Evolutionary conservation across 2,113 vertebrate species (phyloP).

Genomic region (Cavia aperea): DNA sequence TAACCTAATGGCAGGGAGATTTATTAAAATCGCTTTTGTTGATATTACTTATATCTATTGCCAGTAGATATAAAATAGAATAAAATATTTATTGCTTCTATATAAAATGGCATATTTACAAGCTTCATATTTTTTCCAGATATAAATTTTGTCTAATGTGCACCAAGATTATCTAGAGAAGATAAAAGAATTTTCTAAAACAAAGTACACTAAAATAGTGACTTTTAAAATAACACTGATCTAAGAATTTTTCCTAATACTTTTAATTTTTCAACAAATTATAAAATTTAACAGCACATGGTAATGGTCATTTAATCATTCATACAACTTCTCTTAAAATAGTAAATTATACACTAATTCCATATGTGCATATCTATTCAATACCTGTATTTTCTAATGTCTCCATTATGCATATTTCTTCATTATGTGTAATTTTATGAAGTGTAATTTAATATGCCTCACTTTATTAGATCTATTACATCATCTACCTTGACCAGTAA

Average conservation of each 20-base stretch:
- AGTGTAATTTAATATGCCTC: neutral
- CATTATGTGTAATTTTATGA: neutral
- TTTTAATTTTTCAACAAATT: neutral
- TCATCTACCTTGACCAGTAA: neutral
- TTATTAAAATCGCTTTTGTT: conserved; percentile 30
- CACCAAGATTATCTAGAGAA: neutral
- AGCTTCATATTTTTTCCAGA: neutral
- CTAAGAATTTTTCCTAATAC: neutral
- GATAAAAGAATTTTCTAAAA: neutral
- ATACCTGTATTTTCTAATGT: neutral
- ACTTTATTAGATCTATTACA: neutral
- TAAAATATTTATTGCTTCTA: conserved; percentile 31
- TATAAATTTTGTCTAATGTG: conserved; percentile 8
- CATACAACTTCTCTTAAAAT: neutral
- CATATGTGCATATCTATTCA: neutral
- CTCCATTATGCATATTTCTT: neutral
- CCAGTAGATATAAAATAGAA: neutral
- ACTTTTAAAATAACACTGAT: neutral
- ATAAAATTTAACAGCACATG: neutral
- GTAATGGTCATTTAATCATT: neutral
- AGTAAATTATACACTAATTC: neutral
- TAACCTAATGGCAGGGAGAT: neutral
- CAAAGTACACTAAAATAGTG: neutral
- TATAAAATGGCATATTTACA: conserved; percentile 11
- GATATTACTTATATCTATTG: neutral